Evolutionary conservation across 92 coral and sea anemone genomes (phyloP), one percentile per base, ranked within the genome.

Genomic region (Epizoanthus ramosus): DNA sequence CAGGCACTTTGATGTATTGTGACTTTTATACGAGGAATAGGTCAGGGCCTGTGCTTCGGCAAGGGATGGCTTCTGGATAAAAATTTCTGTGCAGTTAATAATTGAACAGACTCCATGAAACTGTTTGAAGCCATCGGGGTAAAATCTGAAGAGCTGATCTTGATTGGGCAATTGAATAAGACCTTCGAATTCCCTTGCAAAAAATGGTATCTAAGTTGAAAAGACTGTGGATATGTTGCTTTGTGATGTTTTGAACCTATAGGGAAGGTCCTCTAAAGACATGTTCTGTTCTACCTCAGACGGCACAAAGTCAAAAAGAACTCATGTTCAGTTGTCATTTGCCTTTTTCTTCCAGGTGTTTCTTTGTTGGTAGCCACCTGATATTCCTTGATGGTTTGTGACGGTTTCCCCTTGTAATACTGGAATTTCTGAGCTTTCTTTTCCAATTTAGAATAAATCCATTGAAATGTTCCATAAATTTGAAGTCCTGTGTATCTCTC

Each of bases 31-130:
- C 58, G 25, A 37, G 1, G 85, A 83, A 68, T 77, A 88, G 22
- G 84, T 84, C 39, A 65, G 80, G n/a, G 39, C 81, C 57, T 88
- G 85, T 6, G 88, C 81, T 63, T 76, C 75, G 28, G 82, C 83
- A 53, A 83, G 67, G 41, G 87, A 83, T 17, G 91, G 87, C 73
- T 76, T 53, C 43, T 88, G 84, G 21, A 80, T 31, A 39, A 53
- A 80, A 45, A 84, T 84, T 21, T 89, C 92, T 3, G 84, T 85
- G 41, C 86, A 86, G 73, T 89, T 89, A 52, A 89, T 85, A n/a
- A 86, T 86, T 28, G 88, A 88, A 85, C 82, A 56, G 23, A 72
- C 82, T 68, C 74, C 73, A 16, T 63, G 60, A 73, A 73, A 80
- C 73, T 71, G 83, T 64, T 75, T 41, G 52, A 89, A 89, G 74